Percentiles rank a stretch among this genome's conserved stretches.
Conservation (phyloP, 2,113 vertebrate genomes). For the Meles meles region DNA sequence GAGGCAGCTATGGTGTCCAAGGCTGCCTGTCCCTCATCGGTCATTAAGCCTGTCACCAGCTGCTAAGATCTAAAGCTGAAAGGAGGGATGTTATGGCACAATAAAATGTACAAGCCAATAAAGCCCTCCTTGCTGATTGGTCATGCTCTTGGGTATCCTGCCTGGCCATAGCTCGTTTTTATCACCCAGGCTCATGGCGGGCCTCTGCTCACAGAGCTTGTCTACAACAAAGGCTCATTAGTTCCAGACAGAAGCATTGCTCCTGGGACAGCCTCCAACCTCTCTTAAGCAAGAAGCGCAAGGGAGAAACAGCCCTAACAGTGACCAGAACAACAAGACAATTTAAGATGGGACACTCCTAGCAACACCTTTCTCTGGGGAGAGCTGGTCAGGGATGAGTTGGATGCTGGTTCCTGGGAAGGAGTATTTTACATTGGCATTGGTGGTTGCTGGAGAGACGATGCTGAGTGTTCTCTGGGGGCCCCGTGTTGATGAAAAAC, state of each 20-base stretch:
- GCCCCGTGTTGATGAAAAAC: background rate
- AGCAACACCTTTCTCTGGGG: background rate
- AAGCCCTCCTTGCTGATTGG: conserved; percentile 64
- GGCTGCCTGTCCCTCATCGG: background rate
- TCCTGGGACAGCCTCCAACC: background rate
- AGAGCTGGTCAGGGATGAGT: background rate
- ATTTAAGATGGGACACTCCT: background rate
- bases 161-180: background rate
- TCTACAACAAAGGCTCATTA: background rate
- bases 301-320: background rate
- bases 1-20: background rate
- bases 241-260: background rate
- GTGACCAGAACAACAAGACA: background rate
- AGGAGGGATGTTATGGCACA: conserved; percentile 43
- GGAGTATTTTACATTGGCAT: background rate
- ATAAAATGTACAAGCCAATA: conserved; percentile 65
- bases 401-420: background rate
- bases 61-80: conserved; percentile 65
- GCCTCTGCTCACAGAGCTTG: background rate
- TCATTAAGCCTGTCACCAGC: conserved; percentile 54
- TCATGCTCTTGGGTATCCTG: conserved; percentile 51
- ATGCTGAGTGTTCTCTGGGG: background rate
- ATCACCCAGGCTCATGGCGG: rapidly evolving
- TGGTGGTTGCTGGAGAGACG: background rate
- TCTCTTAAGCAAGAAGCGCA: background rate